Evolutionary conservation across 2,797 vertebrate genomes (phyloP).

Genomic region (Lagorchestes hirsutus): DNA sequence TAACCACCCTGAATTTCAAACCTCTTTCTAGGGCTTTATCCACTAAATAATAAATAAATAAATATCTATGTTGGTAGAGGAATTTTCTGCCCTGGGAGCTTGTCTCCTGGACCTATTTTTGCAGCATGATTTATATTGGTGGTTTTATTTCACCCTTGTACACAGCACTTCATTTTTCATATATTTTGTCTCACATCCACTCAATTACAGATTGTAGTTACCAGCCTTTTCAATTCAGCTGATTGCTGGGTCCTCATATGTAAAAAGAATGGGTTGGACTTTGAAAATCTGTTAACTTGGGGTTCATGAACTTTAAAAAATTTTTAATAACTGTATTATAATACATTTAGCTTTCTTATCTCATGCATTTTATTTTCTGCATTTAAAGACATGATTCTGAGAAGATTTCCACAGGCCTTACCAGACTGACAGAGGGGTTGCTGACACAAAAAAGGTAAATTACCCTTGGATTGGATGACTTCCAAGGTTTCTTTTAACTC

Average conservation of each 20-base stretch:
- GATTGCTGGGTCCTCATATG: slow-evolving; percentile 83
- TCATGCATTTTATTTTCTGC: background rate
- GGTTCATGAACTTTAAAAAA: background rate
- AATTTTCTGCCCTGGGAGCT: background rate
- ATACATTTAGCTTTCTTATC: background rate
- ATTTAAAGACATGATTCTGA: background rate
- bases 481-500: background rate
- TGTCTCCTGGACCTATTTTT: background rate
- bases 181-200: slow-evolving; percentile 15
- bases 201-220: slow-evolving; percentile 84
- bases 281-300: background rate
- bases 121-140: background rate
- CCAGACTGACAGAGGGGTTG: background rate
- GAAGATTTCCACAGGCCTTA: background rate
- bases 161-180: background rate
- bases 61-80: background rate
- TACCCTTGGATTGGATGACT: background rate
- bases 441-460: background rate
- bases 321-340: background rate
- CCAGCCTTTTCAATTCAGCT: slow-evolving; percentile 86
- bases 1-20: background rate
- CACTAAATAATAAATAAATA: background rate
- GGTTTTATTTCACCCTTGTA: slow-evolving; percentile 65
- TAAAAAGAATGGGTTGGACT: background rate
- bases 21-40: background rate